phyloP scores from a whole-genome alignment of 2,113 vertebrate species.

The Chaetops frenatus region DNA sequence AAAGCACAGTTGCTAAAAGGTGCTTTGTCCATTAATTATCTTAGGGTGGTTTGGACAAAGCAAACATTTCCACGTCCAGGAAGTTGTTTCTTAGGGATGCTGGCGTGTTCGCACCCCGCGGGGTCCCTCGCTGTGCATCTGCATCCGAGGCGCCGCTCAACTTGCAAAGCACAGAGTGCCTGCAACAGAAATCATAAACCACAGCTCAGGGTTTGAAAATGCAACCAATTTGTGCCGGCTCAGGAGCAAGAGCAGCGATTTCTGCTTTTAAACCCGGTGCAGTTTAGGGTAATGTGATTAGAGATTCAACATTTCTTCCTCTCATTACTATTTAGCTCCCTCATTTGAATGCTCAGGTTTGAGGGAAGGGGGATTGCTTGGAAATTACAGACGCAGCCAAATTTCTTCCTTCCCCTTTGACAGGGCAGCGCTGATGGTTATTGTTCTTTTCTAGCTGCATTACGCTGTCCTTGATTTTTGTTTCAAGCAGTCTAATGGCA shows the following conservation, averaged over 20 bases:
- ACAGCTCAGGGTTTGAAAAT: not conserved
- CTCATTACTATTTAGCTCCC: conserved; percentile 51
- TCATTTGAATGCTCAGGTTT: conserved; percentile 45
- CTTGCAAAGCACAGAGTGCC: not conserved
- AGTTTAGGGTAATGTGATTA: conserved; percentile 21
- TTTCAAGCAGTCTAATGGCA: conserved; percentile 63
- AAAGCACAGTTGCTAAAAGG: not conserved
- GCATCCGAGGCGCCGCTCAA: not conserved
- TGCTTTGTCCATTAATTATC: not conserved
- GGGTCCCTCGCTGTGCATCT: not conserved
- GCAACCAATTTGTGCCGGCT: not conserved
- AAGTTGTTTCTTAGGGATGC: not conserved
- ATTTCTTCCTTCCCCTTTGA: conserved; percentile 60
- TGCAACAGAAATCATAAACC: not conserved
- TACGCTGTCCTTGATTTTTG: conserved; percentile 64
- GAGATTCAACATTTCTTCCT: not conserved
- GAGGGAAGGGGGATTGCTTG: conserved; percentile 17
- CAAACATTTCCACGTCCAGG: not conserved
- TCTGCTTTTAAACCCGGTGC: not conserved
- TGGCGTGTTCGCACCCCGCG: not conserved
- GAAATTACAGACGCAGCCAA: conserved; percentile 52
- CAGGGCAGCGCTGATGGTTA: conserved; percentile 42
- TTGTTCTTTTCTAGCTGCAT: conserved; percentile 56
- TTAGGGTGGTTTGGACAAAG: not conserved
- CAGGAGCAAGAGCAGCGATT: not conserved